A percentile compares a stretch with the other conserved stretches of the same genome.
These are phyloP conservation scores for Coelinius sp. DNA, from an alignment of 2,888 invertebrate species.

Conservation along the genomic window DNA sequence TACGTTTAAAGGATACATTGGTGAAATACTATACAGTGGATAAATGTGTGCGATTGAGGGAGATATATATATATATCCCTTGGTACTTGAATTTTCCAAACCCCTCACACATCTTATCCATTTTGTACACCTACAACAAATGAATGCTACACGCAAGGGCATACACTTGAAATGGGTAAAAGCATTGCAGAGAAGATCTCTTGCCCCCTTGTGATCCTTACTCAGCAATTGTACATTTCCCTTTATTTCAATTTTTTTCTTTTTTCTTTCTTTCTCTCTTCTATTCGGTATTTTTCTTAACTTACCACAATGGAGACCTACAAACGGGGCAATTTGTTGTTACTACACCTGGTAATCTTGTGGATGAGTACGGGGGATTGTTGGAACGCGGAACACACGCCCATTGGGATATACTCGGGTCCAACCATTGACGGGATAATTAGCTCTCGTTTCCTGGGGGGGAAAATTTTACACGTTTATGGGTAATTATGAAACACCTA, in stretches of 20 bases:
- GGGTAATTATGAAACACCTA: not conserved
- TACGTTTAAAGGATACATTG: not conserved
- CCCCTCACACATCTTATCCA: conserved; percentile 11
- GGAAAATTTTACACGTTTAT: conserved; percentile 29
- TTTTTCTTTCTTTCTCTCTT: conserved; percentile 7
- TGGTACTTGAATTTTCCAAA: not conserved
- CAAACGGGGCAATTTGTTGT: conserved; percentile 59
- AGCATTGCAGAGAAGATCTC: conserved; percentile 28
- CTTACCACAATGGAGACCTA: conserved; percentile 53
- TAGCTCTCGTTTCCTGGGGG: conserved; percentile 47
- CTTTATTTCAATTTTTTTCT: conserved; percentile 12
- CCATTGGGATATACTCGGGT: conserved; percentile 25
- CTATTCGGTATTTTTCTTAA: conserved; percentile 22
- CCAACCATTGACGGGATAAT: conserved; percentile 50
- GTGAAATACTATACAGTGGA: not conserved
- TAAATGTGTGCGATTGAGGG: not conserved
- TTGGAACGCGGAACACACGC: conserved; percentile 57
- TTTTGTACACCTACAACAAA: conserved; percentile 17
- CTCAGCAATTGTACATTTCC: conserved; percentile 34
- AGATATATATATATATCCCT: not conserved
- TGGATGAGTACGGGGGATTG: conserved; percentile 41
- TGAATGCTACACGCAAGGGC: conserved; percentile 27
- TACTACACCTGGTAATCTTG: conserved; percentile 55
- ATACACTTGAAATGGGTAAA: conserved; percentile 22
- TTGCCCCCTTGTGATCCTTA: conserved; percentile 19